Conservation (phyloP, 2,113 vertebrate genomes). For the Triplophysa rosa region DNA sequence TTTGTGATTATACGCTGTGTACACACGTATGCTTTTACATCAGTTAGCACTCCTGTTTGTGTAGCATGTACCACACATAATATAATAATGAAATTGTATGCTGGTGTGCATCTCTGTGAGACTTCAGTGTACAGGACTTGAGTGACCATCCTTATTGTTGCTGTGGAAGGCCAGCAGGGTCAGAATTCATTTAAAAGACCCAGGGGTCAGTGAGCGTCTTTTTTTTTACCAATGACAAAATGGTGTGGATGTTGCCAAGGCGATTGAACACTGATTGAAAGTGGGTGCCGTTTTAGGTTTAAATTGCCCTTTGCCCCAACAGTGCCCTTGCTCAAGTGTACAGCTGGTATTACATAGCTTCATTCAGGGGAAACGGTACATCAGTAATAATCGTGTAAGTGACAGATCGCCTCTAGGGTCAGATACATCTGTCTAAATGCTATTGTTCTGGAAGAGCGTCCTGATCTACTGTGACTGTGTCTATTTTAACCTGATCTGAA, state of each 20-base stretch:
- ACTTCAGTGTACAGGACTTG: slow-evolving; percentile 9
- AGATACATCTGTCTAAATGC: neutral
- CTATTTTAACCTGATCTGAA: slow-evolving; percentile 10
- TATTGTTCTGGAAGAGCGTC: neutral
- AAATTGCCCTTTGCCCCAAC: neutral
- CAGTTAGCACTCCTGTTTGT: neutral
- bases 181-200: slow-evolving; percentile 11
- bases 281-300: slow-evolving; percentile 22
- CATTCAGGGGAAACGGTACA: slow-evolving; percentile 2
- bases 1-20: slow-evolving; percentile 41
- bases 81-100: slow-evolving; percentile 7
- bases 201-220: neutral
- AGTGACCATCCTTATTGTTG: neutral
- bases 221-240: slow-evolving; percentile 9
- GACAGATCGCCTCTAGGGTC: slow-evolving; percentile 41
- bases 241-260: neutral
- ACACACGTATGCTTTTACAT: slow-evolving; percentile 10
- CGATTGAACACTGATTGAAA: neutral
- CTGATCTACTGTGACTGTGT: neutral
- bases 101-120: neutral
- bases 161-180: neutral
- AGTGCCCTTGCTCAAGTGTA: neutral
- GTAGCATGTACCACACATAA: slow-evolving; percentile 15
- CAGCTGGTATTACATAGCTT: slow-evolving; percentile 8
- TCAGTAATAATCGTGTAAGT: slow-evolving; percentile 16